Percentiles rank a stretch among this genome's conserved stretches.
Evolutionary conservation across 2,888 invertebrate genomes (phyloP).

Genomic region (Lucinisca nassula): DNA sequence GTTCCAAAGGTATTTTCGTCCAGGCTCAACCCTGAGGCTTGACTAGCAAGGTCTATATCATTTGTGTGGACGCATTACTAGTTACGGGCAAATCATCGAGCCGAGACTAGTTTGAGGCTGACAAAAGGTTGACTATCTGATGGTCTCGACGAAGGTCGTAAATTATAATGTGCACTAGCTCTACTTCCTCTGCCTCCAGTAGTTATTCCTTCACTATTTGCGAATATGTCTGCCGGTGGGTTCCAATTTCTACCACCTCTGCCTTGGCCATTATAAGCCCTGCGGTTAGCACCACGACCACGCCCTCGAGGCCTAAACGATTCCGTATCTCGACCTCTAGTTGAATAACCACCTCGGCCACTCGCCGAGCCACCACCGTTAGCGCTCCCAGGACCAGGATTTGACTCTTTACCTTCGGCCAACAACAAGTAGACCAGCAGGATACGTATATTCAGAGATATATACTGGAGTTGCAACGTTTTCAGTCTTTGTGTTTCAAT

Average conservation of each 20-base stretch:
- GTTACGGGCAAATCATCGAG: not conserved
- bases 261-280: not conserved
- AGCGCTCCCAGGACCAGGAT: not conserved
- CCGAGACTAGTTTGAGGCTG: not conserved
- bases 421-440: not conserved
- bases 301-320: not conserved
- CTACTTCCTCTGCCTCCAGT: not conserved
- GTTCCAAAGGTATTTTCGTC: not conserved
- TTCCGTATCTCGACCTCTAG: not conserved
- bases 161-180: not conserved
- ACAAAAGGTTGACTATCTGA: not conserved
- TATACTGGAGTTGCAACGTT: not conserved
- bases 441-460: not conserved
- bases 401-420: not conserved
- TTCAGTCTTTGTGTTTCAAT: not conserved
- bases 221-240: not conserved
- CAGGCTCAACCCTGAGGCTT: not conserved
- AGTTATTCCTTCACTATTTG: not conserved
- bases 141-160: not conserved
- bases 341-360: not conserved
- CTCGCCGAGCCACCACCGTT: not conserved
- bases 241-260: not conserved
- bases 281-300: not conserved
- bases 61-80: not conserved
- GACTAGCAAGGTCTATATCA: not conserved